Evolutionary conservation across 2,888 invertebrate genomes (phyloP).

Genomic region (Leptopterna dolabrata): DNA sequence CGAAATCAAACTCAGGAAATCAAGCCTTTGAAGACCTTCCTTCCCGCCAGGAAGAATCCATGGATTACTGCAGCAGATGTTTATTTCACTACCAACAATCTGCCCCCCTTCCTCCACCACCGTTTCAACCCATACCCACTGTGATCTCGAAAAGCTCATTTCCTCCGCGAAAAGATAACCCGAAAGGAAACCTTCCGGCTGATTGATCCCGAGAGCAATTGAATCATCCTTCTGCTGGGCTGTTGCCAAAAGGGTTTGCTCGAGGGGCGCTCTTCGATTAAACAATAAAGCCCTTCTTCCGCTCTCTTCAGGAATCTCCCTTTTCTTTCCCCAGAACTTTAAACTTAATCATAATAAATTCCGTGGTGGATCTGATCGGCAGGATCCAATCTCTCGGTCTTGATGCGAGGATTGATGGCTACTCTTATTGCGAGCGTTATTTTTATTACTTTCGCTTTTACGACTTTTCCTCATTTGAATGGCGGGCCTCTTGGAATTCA

Average conservation of each 20-base stretch:
- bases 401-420: background rate
- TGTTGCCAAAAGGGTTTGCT: background rate
- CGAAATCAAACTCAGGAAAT: background rate
- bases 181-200: background rate
- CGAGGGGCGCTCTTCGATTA: background rate
- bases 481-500: background rate
- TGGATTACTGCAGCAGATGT: background rate
- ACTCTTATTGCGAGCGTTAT: background rate
- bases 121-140: too few species aligned
- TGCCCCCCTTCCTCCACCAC: too few species aligned
- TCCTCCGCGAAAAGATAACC: background rate
- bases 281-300: background rate
- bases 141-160: background rate
- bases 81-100: background rate
- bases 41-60: background rate
- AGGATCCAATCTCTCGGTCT: background rate
- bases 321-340: background rate
- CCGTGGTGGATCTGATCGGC: background rate
- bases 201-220: background rate
- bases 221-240: background rate
- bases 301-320: background rate
- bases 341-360: constrained; percentile 23
- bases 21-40: background rate
- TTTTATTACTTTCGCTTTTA: background rate
- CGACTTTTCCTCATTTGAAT: background rate